phyloP scores from a whole-genome alignment of 2,888 invertebrate species.

The Drosophila recens region DNA sequence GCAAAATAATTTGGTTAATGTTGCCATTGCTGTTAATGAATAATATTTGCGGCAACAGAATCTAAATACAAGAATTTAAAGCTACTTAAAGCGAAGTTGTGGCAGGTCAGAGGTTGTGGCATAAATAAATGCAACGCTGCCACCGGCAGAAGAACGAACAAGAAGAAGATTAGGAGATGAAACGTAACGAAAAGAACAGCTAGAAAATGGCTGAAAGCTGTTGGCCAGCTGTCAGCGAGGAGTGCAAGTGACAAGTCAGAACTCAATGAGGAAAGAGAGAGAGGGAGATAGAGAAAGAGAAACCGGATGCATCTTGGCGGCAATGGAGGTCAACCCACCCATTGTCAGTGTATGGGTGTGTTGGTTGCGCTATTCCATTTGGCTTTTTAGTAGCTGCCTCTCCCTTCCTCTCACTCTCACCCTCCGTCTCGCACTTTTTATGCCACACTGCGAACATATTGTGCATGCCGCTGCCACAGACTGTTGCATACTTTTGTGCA shows the following conservation, averaged over 20 bases:
- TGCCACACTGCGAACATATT: slow-evolving; percentile 55
- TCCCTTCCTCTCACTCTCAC: background rate
- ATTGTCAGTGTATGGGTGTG: slow-evolving; percentile 25
- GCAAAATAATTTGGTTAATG: slow-evolving; percentile 25
- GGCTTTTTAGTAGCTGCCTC: slow-evolving; percentile 46
- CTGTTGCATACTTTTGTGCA: slow-evolving; percentile 72
- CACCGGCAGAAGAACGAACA: slow-evolving; percentile 16
- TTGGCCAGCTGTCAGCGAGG: slow-evolving; percentile 72
- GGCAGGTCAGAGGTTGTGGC: slow-evolving; percentile 34
- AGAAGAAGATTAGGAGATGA: background rate
- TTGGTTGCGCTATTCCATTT: slow-evolving; percentile 48
- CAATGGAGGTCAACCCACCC: slow-evolving; percentile 62
- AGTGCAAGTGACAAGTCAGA: slow-evolving; percentile 71
- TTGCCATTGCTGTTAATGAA: slow-evolving; percentile 32
- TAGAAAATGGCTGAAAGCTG: slow-evolving; percentile 58
- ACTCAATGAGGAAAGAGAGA: slow-evolving; percentile 2
- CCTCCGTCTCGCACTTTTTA: slow-evolving; percentile 9
- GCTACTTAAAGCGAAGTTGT: slow-evolving; percentile 25
- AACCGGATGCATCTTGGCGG: slow-evolving; percentile 54
- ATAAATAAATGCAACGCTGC: slow-evolving; percentile 73
- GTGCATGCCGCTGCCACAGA: slow-evolving; percentile 69
- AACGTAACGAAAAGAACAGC: slow-evolving; percentile 22
- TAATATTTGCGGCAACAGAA: slow-evolving; percentile 24
- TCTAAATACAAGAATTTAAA: slow-evolving; percentile 17
- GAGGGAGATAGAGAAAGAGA: slow-evolving; percentile 12